A percentile compares a stretch with the other conserved stretches of the same genome.
Conservation (phyloP, 2,797 vertebrate species). For the Clamator glandarius region DNA sequence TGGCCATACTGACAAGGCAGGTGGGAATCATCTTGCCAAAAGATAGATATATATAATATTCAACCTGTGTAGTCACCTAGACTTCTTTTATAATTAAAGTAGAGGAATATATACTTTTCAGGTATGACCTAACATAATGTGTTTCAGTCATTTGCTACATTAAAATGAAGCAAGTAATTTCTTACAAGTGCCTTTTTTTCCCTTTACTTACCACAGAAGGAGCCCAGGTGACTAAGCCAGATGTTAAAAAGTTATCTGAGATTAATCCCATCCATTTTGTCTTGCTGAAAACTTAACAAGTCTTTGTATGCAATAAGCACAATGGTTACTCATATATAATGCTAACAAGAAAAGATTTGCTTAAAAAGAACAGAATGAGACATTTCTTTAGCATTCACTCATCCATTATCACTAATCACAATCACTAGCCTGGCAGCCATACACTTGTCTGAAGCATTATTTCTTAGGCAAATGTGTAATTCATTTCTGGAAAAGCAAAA, state of each 20-base stretch:
- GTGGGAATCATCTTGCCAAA: background rate
- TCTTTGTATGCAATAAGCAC: background rate
- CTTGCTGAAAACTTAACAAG: background rate
- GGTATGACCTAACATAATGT: background rate
- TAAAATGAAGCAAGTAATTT: background rate
- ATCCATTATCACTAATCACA: background rate
- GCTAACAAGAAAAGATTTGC: background rate
- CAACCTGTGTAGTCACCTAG: background rate
- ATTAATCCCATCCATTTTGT: background rate
- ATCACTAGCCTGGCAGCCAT: background rate
- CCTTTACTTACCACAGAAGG: background rate
- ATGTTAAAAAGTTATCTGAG: background rate
- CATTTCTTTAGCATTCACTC: background rate
- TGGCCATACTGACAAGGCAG: background rate
- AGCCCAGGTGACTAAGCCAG: background rate
- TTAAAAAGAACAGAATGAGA: background rate
- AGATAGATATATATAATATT: background rate
- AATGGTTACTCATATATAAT: background rate
- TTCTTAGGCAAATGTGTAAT: background rate
- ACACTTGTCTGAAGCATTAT: background rate
- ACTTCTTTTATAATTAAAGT: background rate
- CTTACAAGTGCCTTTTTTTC: background rate
- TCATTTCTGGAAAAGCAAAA: background rate
- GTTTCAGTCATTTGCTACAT: background rate
- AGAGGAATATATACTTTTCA: background rate